Percentiles rank a stretch among this genome's conserved stretches.
phyloP scores from a whole-genome alignment of 1,140 invertebrate genomes.

The Drosophila rufa region DNA sequence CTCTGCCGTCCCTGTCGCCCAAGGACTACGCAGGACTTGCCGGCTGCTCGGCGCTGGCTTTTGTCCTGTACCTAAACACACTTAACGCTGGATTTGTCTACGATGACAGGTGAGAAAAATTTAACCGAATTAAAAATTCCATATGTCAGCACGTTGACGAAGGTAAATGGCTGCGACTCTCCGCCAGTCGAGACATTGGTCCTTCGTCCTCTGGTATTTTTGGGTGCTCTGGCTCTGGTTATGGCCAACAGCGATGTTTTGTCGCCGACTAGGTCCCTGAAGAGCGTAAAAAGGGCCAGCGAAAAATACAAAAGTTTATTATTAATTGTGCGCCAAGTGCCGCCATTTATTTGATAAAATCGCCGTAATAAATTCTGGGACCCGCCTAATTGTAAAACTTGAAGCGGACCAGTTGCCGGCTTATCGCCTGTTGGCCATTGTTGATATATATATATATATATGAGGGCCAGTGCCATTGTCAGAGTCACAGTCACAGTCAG shows the following conservation, averaged over 20 bases:
- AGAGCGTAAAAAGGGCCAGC: conserved; percentile 23
- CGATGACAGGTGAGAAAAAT: conserved; percentile 91
- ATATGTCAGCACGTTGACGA: conserved; percentile 82
- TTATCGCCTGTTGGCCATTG: conserved; percentile 40
- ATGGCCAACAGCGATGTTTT: conserved; percentile 54
- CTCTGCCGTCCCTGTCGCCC: conserved; percentile 10
- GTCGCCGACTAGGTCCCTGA: conserved; percentile 32
- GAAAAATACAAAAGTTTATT: conserved; percentile 67
- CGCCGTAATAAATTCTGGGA: conserved; percentile 72
- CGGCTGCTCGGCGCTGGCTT: conserved; percentile 90
- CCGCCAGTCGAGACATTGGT: not conserved
- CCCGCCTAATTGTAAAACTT: conserved; percentile 79
- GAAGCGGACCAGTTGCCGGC: conserved; percentile 60
- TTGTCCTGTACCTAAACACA: conserved; percentile 94
- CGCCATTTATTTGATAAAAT: conserved; percentile 81
- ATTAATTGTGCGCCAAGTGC: conserved; percentile 82
- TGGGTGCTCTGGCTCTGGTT: not conserved
- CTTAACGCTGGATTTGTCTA: conserved; percentile 96
- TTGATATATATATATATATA: conserved; percentile 41
- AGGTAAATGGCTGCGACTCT: conserved; percentile 62
- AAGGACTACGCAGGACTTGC: conserved; percentile 90
- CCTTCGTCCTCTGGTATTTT: conserved; percentile 8
- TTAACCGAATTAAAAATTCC: conserved; percentile 85
- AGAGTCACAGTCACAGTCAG: conserved; percentile 55
- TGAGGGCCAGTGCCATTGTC: conserved; percentile 61